These are phyloP conservation scores for Caenorhabditis wallacei DNA, from an alignment of 2,888 invertebrate species.

Conservation along the genomic window DNA sequence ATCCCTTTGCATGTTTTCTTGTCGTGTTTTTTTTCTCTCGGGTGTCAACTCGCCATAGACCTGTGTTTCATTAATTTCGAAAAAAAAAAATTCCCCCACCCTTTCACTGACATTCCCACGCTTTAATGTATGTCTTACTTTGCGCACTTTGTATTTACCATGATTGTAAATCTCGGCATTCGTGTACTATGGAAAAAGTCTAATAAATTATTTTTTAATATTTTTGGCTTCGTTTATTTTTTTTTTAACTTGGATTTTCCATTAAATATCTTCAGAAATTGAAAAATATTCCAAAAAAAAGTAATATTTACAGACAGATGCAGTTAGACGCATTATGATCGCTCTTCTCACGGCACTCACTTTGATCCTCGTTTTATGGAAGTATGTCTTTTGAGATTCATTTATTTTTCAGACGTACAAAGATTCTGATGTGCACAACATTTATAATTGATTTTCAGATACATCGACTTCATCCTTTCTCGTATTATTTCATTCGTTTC, in stretches of 20 bases:
- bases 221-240: too few relatives aligned
- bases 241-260: conserved; percentile 1
- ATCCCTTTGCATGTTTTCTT: not conserved
- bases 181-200: too few relatives aligned
- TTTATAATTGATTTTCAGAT: conserved; percentile 75
- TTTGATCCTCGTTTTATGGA: conserved; percentile 22
- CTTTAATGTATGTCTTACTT: conserved; percentile 11
- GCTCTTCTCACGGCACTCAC: conserved; percentile 15
- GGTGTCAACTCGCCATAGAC: conserved; percentile 6
- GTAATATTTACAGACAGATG: conserved; percentile 14
- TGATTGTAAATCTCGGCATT: too few relatives aligned
- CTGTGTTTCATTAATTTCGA: not conserved
- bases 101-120: not conserved
- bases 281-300: not conserved
- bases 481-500: conserved; percentile 76
- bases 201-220: too few relatives aligned
- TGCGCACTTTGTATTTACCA: too few relatives aligned
- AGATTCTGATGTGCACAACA: too few relatives aligned
- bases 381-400: not conserved
- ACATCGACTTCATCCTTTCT: conserved; percentile 83
- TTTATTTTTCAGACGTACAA: not conserved
- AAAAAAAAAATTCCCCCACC: not conserved
- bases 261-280: not conserved
- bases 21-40: not conserved
- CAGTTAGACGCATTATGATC: conserved; percentile 44